Evolutionary conservation across 1,140 invertebrate species (phyloP).

Genomic region (Cyphomyrmex costatus): DNA sequence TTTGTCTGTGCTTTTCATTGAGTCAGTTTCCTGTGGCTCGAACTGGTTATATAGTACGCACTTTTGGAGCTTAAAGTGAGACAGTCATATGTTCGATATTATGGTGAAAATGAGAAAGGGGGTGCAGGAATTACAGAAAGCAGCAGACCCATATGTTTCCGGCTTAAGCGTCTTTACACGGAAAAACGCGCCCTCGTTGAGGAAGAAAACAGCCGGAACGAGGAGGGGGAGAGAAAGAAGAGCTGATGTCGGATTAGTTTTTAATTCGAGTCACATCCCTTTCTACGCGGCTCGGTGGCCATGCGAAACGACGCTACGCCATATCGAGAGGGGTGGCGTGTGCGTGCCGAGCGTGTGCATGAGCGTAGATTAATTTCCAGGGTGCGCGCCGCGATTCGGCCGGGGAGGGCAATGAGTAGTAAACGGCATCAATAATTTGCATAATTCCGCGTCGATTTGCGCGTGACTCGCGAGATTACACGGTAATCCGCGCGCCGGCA

Average conservation of each 20-base stretch:
- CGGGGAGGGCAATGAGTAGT: constrained; percentile 34
- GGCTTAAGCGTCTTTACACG: background rate
- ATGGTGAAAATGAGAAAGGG: no score
- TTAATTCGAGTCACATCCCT: constrained; percentile 74
- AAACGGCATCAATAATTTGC: constrained; percentile 60
- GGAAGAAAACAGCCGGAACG: background rate
- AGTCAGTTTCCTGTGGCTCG: no score
- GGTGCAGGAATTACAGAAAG: no score
- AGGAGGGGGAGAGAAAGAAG: background rate
- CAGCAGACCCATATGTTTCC: no score
- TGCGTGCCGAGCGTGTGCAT: constrained; percentile 39
- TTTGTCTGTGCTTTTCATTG: no score
- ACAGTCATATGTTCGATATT: no score
- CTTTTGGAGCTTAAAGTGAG: no score
- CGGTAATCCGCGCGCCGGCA: constrained; percentile 31
- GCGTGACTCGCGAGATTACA: constrained; percentile 47
- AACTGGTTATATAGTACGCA: no score
- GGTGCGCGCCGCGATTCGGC: background rate
- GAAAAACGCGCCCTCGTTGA: no score
- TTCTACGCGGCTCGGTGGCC: constrained; percentile 10
- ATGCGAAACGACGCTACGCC: background rate
- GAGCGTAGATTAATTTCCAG: constrained; percentile 66
- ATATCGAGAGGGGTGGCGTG: background rate
- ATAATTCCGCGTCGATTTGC: constrained; percentile 62
- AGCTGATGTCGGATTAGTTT: constrained; percentile 81